phyloP scores from a whole-genome alignment of 2,888 invertebrate species.

The Clivina fossor region DNA sequence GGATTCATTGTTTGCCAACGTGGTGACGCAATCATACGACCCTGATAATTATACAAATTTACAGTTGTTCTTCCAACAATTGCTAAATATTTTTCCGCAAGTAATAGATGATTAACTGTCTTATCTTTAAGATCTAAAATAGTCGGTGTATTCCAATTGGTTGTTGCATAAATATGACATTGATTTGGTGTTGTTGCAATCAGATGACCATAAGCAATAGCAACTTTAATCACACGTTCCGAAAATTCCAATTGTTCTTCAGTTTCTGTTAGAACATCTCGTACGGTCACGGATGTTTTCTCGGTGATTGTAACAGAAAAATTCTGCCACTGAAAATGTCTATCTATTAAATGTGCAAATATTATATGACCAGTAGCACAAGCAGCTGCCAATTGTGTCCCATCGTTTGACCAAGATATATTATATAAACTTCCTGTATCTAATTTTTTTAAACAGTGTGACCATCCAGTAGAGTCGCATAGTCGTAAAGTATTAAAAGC shows the following conservation, averaged over 20 bases:
- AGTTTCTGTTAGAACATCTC: slow-evolving; percentile 81
- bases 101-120: slow-evolving; percentile 75
- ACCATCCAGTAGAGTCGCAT: slow-evolving; percentile 95
- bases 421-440: slow-evolving; percentile 86
- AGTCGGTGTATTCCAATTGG: slow-evolving; percentile 94
- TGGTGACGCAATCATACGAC: slow-evolving; percentile 81
- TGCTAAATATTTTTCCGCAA: slow-evolving; percentile 87
- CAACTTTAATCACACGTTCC: slow-evolving; percentile 86
- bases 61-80: slow-evolving; percentile 82
- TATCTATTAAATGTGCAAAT: slow-evolving; percentile 89
- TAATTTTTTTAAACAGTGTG: slow-evolving; percentile 87
- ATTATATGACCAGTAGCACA: slow-evolving; percentile 89
- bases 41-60: slow-evolving; percentile 91
- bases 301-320: slow-evolving; percentile 75
- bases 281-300: slow-evolving; percentile 77
- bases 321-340: slow-evolving; percentile 80
- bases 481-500: slow-evolving; percentile 90
- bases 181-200: slow-evolving; percentile 91
- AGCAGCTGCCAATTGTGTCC: slow-evolving; percentile 94
- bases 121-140: slow-evolving; percentile 92
- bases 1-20: slow-evolving; percentile 83
- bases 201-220: slow-evolving; percentile 81
- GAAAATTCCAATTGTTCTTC: slow-evolving; percentile 89
- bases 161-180: slow-evolving; percentile 89
- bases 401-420: slow-evolving; percentile 92